Evolutionary conservation across 2,888 invertebrate genomes (phyloP).

Genomic region (Listrodromus nycthemerus): DNA sequence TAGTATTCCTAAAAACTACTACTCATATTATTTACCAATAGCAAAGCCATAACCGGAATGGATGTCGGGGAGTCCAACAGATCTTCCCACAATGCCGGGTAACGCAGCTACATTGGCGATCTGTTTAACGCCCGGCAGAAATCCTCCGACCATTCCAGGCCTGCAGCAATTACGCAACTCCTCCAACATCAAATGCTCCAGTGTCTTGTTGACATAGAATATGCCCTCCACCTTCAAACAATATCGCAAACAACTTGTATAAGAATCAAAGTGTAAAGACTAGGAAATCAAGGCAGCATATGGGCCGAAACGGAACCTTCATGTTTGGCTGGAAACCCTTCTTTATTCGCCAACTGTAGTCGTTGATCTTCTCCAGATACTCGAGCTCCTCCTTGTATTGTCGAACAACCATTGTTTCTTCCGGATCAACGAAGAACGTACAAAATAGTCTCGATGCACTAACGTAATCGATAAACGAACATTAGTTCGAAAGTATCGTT

Average conservation of each 20-base stretch:
- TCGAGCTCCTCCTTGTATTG: constrained; percentile 96
- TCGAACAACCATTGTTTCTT: constrained; percentile 92
- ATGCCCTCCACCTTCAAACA: constrained; percentile 94
- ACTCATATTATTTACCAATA: constrained; percentile 88
- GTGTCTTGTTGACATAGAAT: constrained; percentile 96
- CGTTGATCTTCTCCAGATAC: constrained; percentile 95
- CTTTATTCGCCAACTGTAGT: constrained; percentile 96
- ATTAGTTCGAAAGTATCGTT: not conserved
- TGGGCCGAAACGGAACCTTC: constrained; percentile 88
- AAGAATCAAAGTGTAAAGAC: not conserved
- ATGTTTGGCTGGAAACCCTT: constrained; percentile 99
- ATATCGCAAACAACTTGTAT: constrained; percentile 19
- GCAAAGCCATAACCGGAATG: constrained; percentile 99
- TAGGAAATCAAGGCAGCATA: constrained; percentile 11
- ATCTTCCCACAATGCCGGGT: constrained; percentile 97
- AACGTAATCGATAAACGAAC: not conserved
- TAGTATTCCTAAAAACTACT: constrained; percentile 30
- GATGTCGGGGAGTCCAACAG: constrained; percentile 97
- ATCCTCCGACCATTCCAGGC: constrained; percentile 96
- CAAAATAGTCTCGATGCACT: not conserved
- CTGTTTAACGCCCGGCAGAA: constrained; percentile 99
- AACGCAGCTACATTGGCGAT: constrained; percentile 99
- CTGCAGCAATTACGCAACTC: constrained; percentile 96
- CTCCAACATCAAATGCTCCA: constrained; percentile 98
- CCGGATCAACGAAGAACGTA: not conserved